A percentile compares a stretch with the other conserved stretches of the same genome.
phyloP scores from a whole-genome alignment of 2,797 vertebrate genomes.

The Parauchenoglanis ngamensis region DNA sequence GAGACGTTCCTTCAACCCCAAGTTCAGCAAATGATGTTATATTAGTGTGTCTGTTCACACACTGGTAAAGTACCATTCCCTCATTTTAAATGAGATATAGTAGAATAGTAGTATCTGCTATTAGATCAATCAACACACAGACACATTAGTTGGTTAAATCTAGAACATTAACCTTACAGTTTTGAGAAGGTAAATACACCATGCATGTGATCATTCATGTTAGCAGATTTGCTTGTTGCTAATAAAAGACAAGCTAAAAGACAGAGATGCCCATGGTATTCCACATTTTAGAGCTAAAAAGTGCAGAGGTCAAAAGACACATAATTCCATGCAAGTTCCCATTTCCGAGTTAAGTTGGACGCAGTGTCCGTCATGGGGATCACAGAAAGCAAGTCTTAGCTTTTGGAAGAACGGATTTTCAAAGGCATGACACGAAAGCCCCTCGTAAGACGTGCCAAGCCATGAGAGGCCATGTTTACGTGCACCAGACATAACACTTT shows the following conservation, averaged over 20 bases:
- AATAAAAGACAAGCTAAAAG: not conserved
- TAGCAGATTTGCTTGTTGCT: not conserved
- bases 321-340: not conserved
- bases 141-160: not conserved
- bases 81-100: not conserved
- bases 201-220: not conserved
- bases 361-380: not conserved
- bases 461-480: not conserved
- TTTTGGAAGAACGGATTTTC: not conserved
- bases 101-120: not conserved
- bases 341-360: not conserved
- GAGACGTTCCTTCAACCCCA: not conserved
- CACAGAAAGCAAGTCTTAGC: not conserved
- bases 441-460: not conserved
- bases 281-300: not conserved
- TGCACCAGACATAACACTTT: not conserved
- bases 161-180: not conserved
- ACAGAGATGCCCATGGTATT: not conserved
- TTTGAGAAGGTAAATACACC: not conserved
- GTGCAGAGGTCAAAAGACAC: not conserved
- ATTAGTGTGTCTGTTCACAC: not conserved
- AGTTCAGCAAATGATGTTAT: not conserved
- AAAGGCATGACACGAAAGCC: conserved; percentile 9
- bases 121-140: not conserved
- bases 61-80: not conserved